A percentile compares a stretch with the other conserved stretches of the same genome.
phyloP scores from a whole-genome alignment of 2,113 vertebrate genomes.

The Synchiropus splendidus region DNA sequence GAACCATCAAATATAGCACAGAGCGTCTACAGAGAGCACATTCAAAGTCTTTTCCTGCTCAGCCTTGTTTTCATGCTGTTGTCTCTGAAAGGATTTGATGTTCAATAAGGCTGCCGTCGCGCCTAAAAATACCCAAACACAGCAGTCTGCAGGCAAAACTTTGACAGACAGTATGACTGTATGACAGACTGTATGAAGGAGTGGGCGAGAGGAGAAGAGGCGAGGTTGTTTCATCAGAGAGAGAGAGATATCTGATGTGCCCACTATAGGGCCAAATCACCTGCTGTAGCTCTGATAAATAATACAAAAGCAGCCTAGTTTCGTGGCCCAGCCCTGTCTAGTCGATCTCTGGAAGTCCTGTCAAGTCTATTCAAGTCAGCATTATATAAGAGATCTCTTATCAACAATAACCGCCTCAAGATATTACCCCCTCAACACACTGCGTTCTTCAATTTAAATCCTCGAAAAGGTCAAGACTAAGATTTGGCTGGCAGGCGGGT shows the following conservation, averaged over 20 bases:
- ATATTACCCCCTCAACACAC: background rate
- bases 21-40: constrained; percentile 20
- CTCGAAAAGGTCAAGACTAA: constrained; percentile 64
- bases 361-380: constrained; percentile 22
- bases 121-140: constrained; percentile 21
- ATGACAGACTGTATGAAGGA: background rate
- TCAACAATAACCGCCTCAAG: constrained; percentile 10
- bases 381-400: constrained; percentile 7
- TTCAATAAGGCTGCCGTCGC: constrained; percentile 18
- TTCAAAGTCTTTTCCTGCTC: constrained; percentile 44
- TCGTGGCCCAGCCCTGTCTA: constrained; percentile 4
- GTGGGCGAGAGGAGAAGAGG: background rate
- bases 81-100: constrained; percentile 38
- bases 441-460: constrained; percentile 55
- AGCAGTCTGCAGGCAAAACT: constrained; percentile 1
- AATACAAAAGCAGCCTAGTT: constrained; percentile 39
- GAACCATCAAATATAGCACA: too few relatives aligned
- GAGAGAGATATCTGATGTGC: background rate
- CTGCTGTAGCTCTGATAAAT: constrained; percentile 16
- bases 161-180: too few relatives aligned
- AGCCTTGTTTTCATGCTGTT: constrained; percentile 38
- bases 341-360: constrained; percentile 3
- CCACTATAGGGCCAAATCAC: background rate
- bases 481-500: constrained; percentile 51
- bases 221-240: constrained; percentile 3